Conservation (phyloP, 92 coral and sea anemone species). For the Galaxea fascicularis region DNA sequence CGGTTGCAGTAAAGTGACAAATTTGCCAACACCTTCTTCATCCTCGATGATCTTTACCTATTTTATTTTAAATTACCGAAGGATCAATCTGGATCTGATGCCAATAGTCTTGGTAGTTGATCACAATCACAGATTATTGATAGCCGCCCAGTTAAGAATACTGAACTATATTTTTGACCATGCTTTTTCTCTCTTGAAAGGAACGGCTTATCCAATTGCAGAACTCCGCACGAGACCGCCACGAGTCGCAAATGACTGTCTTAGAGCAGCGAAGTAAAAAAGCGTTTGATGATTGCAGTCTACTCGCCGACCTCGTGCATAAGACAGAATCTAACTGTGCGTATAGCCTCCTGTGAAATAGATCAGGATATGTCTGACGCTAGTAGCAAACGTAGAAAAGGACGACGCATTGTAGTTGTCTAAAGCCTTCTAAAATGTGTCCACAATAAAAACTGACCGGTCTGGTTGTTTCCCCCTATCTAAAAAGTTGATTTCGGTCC, state of each 20-base stretch:
- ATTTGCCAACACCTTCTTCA: too few relatives aligned
- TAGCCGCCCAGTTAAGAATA: too few relatives aligned
- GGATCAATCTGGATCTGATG: too few relatives aligned
- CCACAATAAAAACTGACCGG: too few relatives aligned
- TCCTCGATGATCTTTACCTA: too few relatives aligned
- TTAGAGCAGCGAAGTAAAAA: constrained; percentile 82
- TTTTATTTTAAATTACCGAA: too few relatives aligned
- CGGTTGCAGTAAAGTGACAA: too few relatives aligned
- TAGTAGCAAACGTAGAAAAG: background rate
- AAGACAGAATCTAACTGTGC: constrained; percentile 84
- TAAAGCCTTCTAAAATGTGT: background rate
- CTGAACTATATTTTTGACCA: background rate
- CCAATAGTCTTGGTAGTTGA: too few relatives aligned
- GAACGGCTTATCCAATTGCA: constrained; percentile 89
- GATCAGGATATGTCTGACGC: background rate
- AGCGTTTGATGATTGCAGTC: constrained; percentile 67
- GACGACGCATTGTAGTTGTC: background rate
- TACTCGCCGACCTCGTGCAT: constrained; percentile 70
- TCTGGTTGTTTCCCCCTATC: too few relatives aligned
- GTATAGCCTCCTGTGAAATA: background rate
- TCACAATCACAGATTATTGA: too few relatives aligned
- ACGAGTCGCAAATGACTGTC: constrained; percentile 81
- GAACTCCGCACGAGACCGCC: constrained; percentile 76
- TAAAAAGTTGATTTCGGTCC: too few relatives aligned
- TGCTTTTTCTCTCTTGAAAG: constrained; percentile 32